Percentiles rank a stretch among this genome's conserved stretches.
These are phyloP conservation scores for Sinodicranocentrus sp. DNA, from an alignment of 2,888 invertebrate genomes.

Conservation along the genomic window DNA sequence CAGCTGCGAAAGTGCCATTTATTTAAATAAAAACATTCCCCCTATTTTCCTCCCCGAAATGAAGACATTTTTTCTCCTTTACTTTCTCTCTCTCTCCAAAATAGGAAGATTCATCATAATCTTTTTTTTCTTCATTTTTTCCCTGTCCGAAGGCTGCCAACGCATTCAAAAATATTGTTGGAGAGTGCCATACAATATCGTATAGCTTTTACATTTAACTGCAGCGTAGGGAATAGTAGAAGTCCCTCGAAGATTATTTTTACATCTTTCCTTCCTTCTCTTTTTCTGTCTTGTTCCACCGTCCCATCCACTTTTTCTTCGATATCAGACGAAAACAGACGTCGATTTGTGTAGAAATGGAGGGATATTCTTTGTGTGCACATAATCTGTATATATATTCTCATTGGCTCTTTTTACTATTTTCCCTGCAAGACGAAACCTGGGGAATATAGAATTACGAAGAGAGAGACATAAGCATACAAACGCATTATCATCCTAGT, in stretches of 20 bases:
- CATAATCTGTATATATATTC: slow-evolving; percentile 43
- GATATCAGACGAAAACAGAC: slow-evolving; percentile 65
- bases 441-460: slow-evolving; percentile 65
- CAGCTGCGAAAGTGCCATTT: slow-evolving; percentile 22
- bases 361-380: slow-evolving; percentile 28
- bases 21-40: slow-evolving; percentile 20
- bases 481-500: slow-evolving; percentile 49
- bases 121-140: slow-evolving; percentile 61
- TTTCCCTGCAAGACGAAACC: slow-evolving; percentile 53
- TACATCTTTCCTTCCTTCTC: slow-evolving; percentile 70
- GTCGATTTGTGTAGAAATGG: slow-evolving; percentile 58
- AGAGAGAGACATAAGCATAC: slow-evolving; percentile 53
- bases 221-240: slow-evolving; percentile 75
- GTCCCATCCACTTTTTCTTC: slow-evolving; percentile 56
- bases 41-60: slow-evolving; percentile 1
- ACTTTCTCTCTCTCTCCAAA: too few species aligned
- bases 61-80: slow-evolving; percentile 59
- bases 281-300: slow-evolving; percentile 42
- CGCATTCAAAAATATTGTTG: slow-evolving; percentile 65
- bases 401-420: slow-evolving; percentile 22
- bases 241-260: slow-evolving; percentile 77
- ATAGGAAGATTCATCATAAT: slow-evolving; percentile 62
- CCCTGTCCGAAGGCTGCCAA: slow-evolving; percentile 52
- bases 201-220: slow-evolving; percentile 74
- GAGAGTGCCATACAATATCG: slow-evolving; percentile 52